Percentiles rank a stretch among this genome's conserved stretches.
Evolutionary conservation across 2,797 vertebrate genomes (phyloP).

Genomic region (Lacerta bilineata): DNA sequence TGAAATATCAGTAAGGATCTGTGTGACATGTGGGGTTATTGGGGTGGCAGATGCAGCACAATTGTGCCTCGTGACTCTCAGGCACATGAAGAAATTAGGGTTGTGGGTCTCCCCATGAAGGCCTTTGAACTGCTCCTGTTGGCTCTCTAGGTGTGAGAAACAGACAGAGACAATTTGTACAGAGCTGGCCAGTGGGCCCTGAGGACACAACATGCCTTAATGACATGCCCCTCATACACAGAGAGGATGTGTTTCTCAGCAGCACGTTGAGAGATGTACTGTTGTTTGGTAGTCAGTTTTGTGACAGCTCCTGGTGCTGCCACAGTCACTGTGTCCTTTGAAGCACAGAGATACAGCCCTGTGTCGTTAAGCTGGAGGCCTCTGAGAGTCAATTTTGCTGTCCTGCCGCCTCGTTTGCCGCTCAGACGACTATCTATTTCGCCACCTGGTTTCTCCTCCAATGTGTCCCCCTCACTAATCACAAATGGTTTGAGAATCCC

Average conservation of each 20-base stretch:
- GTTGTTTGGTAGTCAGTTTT: not conserved
- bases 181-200: not conserved
- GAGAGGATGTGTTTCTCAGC: not conserved
- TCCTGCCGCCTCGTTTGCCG: not conserved
- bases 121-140: too few species aligned
- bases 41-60: too few species aligned
- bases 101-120: too few species aligned
- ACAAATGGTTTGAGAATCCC: not conserved
- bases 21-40: too few species aligned
- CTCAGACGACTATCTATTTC: not conserved
- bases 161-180: too few species aligned
- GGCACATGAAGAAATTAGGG: too few species aligned
- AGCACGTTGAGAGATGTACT: not conserved
- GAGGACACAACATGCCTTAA: not conserved
- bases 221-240: not conserved
- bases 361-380: not conserved
- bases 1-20: too few species aligned
- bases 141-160: too few species aligned
- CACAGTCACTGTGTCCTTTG: not conserved
- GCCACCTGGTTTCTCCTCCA: not conserved
- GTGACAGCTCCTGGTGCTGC: not conserved
- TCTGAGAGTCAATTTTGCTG: not conserved
- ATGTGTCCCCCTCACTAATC: not conserved
- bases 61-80: too few species aligned
- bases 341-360: not conserved